Evolutionary conservation across 2,113 vertebrate species (phyloP).

Genomic region (Python bivittatus): DNA sequence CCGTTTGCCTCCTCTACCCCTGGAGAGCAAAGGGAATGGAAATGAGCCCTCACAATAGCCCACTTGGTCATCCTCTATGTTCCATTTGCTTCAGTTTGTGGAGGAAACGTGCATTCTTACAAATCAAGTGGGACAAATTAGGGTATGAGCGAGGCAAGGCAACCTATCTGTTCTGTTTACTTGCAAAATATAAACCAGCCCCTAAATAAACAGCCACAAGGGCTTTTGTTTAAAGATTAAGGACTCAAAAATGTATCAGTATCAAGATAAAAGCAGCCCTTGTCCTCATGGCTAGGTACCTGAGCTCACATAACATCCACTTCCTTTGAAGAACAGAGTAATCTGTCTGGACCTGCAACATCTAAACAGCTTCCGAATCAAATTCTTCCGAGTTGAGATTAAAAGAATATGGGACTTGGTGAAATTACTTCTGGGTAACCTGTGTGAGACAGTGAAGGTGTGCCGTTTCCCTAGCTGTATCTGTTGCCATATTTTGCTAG

Average conservation of each 20-base stretch:
- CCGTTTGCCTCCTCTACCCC: neutral
- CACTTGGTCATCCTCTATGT: neutral
- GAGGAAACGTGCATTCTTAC: neutral
- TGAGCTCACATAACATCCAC: neutral
- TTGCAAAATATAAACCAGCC: neutral
- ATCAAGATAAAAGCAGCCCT: conserved; percentile 49
- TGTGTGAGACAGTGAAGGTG: neutral
- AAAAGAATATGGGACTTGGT: neutral
- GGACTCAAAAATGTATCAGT: conserved; percentile 25
- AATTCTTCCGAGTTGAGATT: neutral
- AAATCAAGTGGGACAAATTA: neutral
- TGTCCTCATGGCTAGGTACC: conserved; percentile 41
- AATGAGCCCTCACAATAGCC: neutral
- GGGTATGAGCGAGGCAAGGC: neutral
- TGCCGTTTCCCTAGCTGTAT: neutral
- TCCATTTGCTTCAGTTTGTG: neutral
- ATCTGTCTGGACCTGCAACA: neutral
- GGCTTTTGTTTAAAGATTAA: conserved; percentile 40
- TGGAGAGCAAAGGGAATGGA: neutral
- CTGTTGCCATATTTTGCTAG: neutral
- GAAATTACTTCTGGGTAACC: neutral
- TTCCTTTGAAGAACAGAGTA: neutral
- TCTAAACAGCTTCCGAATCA: neutral
- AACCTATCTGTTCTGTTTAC: too few species aligned
- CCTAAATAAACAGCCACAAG: conserved; percentile 27